Evolutionary conservation across 2,888 invertebrate species (phyloP).

Genomic region (Pyrrhosoma nymphula): DNA sequence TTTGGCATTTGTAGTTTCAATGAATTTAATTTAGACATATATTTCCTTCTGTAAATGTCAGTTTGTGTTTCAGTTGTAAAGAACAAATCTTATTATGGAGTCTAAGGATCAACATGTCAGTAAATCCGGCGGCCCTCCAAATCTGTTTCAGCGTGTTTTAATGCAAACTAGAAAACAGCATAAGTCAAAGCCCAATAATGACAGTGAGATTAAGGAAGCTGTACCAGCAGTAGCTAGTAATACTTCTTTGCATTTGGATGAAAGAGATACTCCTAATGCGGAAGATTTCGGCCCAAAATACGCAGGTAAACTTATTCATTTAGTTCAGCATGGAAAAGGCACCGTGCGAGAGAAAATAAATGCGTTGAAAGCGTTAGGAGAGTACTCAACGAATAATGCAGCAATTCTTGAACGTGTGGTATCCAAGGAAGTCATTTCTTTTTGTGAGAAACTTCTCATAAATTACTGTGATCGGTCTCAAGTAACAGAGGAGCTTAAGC

Average conservation of each 20-base stretch:
- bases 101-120: not conserved
- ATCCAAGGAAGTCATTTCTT: not conserved
- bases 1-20: too few species aligned
- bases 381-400: not conserved
- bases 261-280: not conserved
- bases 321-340: not conserved
- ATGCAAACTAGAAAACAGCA: not conserved
- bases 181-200: not conserved
- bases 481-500: not conserved
- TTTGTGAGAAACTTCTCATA: not conserved
- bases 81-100: not conserved
- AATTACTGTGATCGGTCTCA: not conserved
- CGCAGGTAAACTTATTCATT: not conserved
- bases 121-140: not conserved
- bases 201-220: too few species aligned
- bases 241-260: not conserved
- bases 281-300: not conserved
- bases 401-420: not conserved
- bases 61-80: too few species aligned
- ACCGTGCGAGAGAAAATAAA: not conserved
- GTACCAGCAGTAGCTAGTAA: not conserved
- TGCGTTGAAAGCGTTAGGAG: not conserved
- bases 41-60: too few species aligned
- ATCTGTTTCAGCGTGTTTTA: conserved; percentile 26
- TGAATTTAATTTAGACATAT: too few species aligned